Evolutionary conservation across 37 sponge, comb jelly and placozoan genomes (phyloP).

Genomic region (Chondrosia reniformis): DNA sequence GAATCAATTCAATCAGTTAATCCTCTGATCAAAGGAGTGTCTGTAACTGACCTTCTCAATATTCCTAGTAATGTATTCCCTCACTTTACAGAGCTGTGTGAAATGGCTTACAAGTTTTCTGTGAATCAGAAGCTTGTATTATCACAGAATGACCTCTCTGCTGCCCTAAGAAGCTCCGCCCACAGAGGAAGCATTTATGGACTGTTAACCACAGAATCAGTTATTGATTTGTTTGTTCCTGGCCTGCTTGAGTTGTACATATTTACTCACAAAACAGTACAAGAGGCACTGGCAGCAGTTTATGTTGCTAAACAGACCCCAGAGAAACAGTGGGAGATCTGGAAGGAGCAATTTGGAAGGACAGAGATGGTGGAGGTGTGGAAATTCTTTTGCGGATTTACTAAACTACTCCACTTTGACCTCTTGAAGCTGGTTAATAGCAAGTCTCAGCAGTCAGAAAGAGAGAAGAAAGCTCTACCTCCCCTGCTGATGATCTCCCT

Average conservation of each 20-base stretch:
- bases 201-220: neutral
- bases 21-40: neutral
- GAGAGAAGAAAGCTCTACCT: neutral
- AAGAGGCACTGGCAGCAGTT: constrained; percentile 4
- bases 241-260: neutral
- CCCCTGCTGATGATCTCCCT: neutral
- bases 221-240: neutral
- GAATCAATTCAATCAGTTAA: neutral
- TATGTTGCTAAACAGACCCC: neutral
- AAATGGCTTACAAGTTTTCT: neutral
- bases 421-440: neutral
- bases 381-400: constrained; percentile 16
- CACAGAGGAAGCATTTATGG: neutral
- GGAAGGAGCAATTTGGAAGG: neutral
- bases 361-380: constrained; percentile 1
- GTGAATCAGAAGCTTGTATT: neutral
- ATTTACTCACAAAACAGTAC: neutral
- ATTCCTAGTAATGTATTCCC: neutral
- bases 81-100: neutral
- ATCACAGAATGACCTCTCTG: neutral
- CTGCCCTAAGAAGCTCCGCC: neutral
- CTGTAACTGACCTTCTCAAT: neutral
- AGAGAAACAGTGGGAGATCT: neutral
- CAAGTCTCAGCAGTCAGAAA: neutral
- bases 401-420: neutral